A percentile compares a stretch with the other conserved stretches of the same genome.
Conservation (phyloP, 2,888 invertebrate genomes). For the Himalopsyche tibetana region DNA sequence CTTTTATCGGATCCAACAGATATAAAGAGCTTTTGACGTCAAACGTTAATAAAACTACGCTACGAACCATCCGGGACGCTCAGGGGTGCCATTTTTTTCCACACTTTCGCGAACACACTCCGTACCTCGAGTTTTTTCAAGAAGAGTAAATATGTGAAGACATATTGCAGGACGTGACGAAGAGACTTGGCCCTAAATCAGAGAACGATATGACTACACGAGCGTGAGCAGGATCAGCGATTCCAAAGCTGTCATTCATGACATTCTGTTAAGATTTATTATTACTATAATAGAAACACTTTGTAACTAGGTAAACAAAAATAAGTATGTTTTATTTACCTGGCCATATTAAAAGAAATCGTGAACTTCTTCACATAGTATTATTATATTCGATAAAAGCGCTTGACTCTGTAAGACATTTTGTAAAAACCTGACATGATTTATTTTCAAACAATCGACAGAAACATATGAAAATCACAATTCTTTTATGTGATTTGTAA, state of each 20-base stretch:
- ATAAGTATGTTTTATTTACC: no score
- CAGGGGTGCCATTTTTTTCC: conserved; percentile 53
- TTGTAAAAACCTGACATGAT: no score
- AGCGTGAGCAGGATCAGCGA: conserved; percentile 45
- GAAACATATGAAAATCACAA: no score
- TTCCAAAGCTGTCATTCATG: conserved; percentile 35
- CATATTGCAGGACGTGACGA: conserved; percentile 65
- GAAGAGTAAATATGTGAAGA: conserved; percentile 66
- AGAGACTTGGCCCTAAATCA: conserved; percentile 62
- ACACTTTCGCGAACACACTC: conserved; percentile 45
- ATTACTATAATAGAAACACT: not conserved
- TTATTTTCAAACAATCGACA: no score
- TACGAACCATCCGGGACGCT: conserved; percentile 50
- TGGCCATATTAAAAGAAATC: no score
- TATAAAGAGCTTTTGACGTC: conserved; percentile 62
- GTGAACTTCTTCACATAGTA: no score
- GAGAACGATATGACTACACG: conserved; percentile 55
- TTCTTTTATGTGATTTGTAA: no score
- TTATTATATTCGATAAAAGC: no score
- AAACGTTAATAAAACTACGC: conserved; percentile 62
- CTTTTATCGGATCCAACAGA: conserved; percentile 1
- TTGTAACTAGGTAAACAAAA: not conserved
- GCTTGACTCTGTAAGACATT: no score
- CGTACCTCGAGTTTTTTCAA: conserved; percentile 58
- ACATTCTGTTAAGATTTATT: conserved; percentile 35